phyloP scores from a whole-genome alignment of 2,797 vertebrate genomes.

The Sparus aurata region DNA sequence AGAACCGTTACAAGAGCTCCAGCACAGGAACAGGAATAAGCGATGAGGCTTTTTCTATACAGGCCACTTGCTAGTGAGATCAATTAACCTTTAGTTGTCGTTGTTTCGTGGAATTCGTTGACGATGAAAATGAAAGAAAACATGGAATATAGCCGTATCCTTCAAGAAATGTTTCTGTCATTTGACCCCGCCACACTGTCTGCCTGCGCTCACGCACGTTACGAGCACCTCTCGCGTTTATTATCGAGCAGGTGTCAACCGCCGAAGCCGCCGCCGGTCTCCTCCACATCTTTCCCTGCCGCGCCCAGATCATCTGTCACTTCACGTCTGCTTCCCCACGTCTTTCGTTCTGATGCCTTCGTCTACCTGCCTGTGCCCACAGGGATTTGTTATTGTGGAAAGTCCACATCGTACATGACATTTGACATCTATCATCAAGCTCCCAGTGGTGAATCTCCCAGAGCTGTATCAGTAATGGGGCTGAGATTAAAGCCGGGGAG shows the following conservation, averaged over 20 bases:
- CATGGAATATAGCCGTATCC: not conserved
- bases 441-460: slow-evolving; percentile 40
- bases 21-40: not conserved
- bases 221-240: not conserved
- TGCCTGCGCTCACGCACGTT: not conserved
- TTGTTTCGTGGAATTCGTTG: not conserved
- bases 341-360: slow-evolving; percentile 31
- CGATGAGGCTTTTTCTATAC: not conserved
- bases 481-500: slow-evolving; percentile 38
- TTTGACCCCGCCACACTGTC: not conserved
- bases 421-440: slow-evolving; percentile 65
- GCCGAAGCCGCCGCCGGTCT: not conserved
- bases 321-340: slow-evolving; percentile 17
- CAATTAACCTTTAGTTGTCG: not conserved
- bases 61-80: not conserved
- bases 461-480: slow-evolving; percentile 41
- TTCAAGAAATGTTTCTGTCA: slow-evolving; percentile 3
- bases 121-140: not conserved
- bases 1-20: not conserved
- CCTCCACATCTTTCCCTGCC: not conserved
- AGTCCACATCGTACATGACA: slow-evolving; percentile 49
- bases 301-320: slow-evolving; percentile 45
- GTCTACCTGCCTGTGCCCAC: slow-evolving; percentile 30
- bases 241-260: slow-evolving; percentile 8
- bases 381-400: slow-evolving; percentile 54